These are phyloP conservation scores for Nomada flava DNA, from an alignment of 2,888 invertebrate species.

Conservation along the genomic window DNA sequence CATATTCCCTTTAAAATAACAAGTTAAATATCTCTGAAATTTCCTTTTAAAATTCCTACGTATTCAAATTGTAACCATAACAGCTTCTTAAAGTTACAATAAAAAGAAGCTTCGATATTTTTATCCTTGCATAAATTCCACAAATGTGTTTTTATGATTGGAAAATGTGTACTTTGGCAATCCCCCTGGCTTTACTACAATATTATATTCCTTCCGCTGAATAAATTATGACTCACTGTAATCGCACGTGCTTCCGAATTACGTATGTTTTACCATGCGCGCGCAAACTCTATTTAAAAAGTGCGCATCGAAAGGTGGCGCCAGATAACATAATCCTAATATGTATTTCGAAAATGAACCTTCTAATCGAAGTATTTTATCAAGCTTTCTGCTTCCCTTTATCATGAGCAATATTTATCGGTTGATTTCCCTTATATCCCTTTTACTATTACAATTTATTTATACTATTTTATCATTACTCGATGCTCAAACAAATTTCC, in stretches of 20 bases:
- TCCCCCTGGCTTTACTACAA: not conserved
- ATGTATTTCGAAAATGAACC: not conserved
- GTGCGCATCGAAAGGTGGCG: not conserved
- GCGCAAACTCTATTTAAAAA: constrained; percentile 9
- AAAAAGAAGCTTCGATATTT: not conserved
- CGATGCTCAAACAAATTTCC: too few relatives aligned
- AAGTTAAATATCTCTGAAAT: too few relatives aligned
- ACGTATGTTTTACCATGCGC: not conserved
- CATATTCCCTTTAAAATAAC: too few relatives aligned
- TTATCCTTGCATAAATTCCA: not conserved
- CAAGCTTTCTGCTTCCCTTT: too few relatives aligned
- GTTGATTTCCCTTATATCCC: too few relatives aligned
- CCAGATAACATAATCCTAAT: not conserved
- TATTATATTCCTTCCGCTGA: not conserved
- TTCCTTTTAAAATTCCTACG: too few relatives aligned
- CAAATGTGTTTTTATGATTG: not conserved
- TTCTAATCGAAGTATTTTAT: too few relatives aligned
- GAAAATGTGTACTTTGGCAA: not conserved
- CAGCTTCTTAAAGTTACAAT: not conserved
- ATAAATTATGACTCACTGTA: not conserved
- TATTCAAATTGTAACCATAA: too few relatives aligned
- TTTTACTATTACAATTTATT: too few relatives aligned
- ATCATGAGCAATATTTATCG: too few relatives aligned
- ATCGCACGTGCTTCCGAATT: not conserved
- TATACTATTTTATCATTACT: too few relatives aligned